Base-by-base conservation (phyloP, 1,140 invertebrate genomes). In the Cherax destructor region DNA sequence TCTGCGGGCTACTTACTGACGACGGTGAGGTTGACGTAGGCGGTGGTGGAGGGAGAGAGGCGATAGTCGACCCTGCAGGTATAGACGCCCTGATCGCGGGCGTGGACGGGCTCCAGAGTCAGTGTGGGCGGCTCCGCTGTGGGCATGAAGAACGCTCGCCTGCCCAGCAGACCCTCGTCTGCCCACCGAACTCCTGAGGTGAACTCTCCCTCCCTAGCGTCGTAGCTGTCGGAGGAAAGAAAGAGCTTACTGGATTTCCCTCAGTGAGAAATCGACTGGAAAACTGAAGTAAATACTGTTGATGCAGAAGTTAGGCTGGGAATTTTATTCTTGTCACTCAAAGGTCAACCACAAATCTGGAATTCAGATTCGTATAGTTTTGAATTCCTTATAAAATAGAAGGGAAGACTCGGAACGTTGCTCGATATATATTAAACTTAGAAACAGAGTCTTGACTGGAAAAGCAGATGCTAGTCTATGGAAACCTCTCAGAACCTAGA, bases 61-160 rank as follows among this genome's bases (percentile, higher is more conserved):
- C 74, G 86, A 74, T 92, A 92, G 72, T 92, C 91, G 59, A 91
- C 85, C 79, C 92, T 56, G 49, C 92, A 92, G n/a, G 80, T 92
- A 61, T 91, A 92, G n/a, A 83, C 50, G 69, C 89, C 92, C 47
- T 91, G 80, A 77, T 92, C 92, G 16, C 56, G 78, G 24, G 65
- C 50, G 30, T 86, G 69, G 72, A 74, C 85, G 61, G 84, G 83
- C 50, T 90, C 83, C 21, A 92, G 77, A 24, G 83, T 69, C 59
- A 92, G 52, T 13, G 86, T 59, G 83, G 92, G 83, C 47, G 89
- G 92, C 21, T 88, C 83, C 49, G 85, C 79, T n/a, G 89, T 74
- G 6, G 85, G 69, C 11, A 77, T 77, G 88, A 92, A 92, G 85
- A 80, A 78, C 41, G 92, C 88, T 2, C 92, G 65, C 49, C 81